Base-by-base conservation (phyloP, 2,113 vertebrate species). In the Dissostichus mawsoni region DNA sequence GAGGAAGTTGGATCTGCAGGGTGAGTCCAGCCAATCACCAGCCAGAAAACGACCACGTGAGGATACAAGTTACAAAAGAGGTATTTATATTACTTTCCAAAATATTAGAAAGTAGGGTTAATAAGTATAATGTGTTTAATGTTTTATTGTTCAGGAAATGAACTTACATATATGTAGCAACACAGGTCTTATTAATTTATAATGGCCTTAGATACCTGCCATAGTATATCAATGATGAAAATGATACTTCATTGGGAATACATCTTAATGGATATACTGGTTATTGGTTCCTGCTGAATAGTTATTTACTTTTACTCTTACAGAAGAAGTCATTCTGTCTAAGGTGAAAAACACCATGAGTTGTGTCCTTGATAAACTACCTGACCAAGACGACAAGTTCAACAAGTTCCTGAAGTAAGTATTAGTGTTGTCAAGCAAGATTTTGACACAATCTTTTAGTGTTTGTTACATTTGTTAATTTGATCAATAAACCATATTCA, bases 361-460 rank as follows among this genome's bases (percentile, higher is more conserved):
- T 1, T 0, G 0, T 17, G 56, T 76, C 1, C 0, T 20, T 0
- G 0, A 2, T 0, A 71, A 1, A 64, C 18, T 86, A 7, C 18
- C 18, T 5, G 2, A n/a, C 0, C 3, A 51, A 51, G 13, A 72
- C 2, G 20, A 64, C 5, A 58, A 71, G n/a, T 20, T 86, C 33
- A 73, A 48, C 29, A 8, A 1, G 1, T 86, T 86, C n/a, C 67
- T 86, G 2, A 79, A 4, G 84, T 86, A 76, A 76, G 76, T 69
- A 14, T 41, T 59, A 25, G 25, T 29, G 14, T 50, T 50, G 1
- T 50, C 16, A 1, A 50, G 12, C 48, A 50, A 29, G 25, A 29
- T 29, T 29, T 29, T 29, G 25, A 29, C 25, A 29, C 25, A 29
- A 29, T 29, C 25, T 3, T 29, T 29, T 29, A 29, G 25, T 36